Evolutionary conservation across 2,113 vertebrate species (phyloP).

Genomic region (Alethe castanea): DNA sequence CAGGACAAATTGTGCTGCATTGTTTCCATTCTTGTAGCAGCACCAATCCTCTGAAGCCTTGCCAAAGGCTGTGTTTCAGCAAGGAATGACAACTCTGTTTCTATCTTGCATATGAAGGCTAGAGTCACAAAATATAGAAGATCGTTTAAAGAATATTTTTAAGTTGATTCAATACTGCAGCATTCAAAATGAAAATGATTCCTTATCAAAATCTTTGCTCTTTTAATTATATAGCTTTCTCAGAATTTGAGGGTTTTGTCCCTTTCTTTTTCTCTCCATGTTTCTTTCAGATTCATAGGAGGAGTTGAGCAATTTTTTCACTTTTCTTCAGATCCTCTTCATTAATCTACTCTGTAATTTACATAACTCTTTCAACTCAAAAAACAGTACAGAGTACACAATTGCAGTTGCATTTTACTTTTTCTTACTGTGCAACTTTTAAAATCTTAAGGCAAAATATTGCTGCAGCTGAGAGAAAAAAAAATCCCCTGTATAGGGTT

Average conservation of each 20-base stretch:
- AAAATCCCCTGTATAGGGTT: not conserved
- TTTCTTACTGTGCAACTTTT: not conserved
- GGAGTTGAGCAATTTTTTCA: slow-evolving; percentile 10
- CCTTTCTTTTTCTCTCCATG: not conserved
- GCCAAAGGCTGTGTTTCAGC: slow-evolving; percentile 1
- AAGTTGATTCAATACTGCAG: not conserved
- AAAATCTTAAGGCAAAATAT: not conserved
- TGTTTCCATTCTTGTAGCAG: not conserved
- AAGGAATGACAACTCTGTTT: not conserved
- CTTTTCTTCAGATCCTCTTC: slow-evolving; percentile 15
- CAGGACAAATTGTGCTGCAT: not conserved
- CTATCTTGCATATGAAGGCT: not conserved
- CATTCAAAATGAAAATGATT: not conserved
- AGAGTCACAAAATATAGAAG: not conserved
- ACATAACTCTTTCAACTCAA: not conserved
- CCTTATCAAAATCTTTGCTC: not conserved
- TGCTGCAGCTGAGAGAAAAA: not conserved
- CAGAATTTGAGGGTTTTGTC: not conserved
- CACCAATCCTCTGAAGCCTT: not conserved
- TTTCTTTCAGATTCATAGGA: not conserved
- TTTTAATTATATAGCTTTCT: not conserved
- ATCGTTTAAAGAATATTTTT: not conserved
- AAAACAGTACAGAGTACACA: not conserved
- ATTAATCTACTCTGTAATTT: not conserved
- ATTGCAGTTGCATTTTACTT: not conserved